Percentiles rank a stretch among this genome's conserved stretches.
These are phyloP conservation scores for Caenorhabditis sp. DNA, from an alignment of 2,888 invertebrate genomes.

Conservation along the genomic window DNA sequence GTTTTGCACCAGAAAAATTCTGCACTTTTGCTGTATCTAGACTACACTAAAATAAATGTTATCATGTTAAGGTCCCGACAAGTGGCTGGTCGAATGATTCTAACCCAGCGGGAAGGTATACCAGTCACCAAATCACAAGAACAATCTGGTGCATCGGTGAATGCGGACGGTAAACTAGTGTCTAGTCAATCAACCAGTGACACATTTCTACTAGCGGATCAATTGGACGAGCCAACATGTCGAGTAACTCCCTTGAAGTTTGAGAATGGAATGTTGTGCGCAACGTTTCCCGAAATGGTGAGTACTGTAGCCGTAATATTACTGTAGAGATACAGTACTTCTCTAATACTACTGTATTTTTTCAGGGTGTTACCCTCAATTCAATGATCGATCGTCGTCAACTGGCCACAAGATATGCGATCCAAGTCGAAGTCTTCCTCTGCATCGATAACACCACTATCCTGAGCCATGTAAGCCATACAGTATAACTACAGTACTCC, in stretches of 20 bases:
- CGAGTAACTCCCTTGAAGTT: conserved; percentile 51
- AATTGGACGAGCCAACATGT: conserved; percentile 31
- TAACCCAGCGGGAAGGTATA: conserved; percentile 61
- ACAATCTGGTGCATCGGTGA: conserved; percentile 49
- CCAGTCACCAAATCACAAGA: conserved; percentile 48
- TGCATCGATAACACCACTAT: conserved; percentile 52
- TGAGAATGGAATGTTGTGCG: conserved; percentile 57
- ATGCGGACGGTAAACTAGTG: conserved; percentile 52
- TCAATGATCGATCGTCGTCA: conserved; percentile 61
- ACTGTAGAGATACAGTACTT: too few species aligned
- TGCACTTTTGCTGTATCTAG: too few species aligned
- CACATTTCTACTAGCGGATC: conserved; percentile 24
- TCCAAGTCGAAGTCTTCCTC: conserved; percentile 55
- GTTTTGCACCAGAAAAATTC: too few species aligned
- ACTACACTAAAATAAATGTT: too few species aligned
- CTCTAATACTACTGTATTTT: background rate
- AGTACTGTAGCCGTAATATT: too few species aligned
- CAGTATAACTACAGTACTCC: background rate
- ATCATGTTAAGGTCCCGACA: conserved; percentile 24
- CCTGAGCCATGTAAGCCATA: conserved; percentile 51
- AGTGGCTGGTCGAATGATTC: conserved; percentile 59
- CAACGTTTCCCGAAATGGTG: conserved; percentile 63
- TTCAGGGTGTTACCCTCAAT: conserved; percentile 56
- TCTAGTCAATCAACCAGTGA: conserved; percentile 30
- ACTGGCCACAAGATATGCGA: conserved; percentile 55